A percentile compares a stretch with the other conserved stretches of the same genome.
These are phyloP conservation scores for Aulostomus chinensis DNA, from an alignment of 2,797 vertebrate species.

Conservation along the genomic window DNA sequence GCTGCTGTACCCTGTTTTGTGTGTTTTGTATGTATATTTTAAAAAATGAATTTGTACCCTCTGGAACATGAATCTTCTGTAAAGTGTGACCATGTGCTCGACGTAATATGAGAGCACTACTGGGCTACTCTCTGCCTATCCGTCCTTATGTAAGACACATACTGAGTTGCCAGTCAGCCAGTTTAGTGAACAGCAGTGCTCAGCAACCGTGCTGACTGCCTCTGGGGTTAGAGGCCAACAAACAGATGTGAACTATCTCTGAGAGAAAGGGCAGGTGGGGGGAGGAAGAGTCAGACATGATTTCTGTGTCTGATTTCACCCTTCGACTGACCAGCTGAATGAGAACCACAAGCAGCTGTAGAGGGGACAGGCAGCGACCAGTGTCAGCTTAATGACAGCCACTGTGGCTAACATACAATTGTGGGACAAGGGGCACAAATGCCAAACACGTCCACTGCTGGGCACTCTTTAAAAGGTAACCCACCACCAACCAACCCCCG, in stretches of 20 bases:
- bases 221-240: constrained; percentile 53
- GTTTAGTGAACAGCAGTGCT: constrained; percentile 68
- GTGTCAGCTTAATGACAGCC: constrained; percentile 50
- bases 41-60: no score
- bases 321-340: constrained; percentile 25
- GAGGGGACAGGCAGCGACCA: constrained; percentile 26
- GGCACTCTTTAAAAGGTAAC: constrained; percentile 74
- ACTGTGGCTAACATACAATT: constrained; percentile 75
- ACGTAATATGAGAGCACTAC: no score
- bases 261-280: constrained; percentile 42
- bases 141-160: constrained; percentile 70
- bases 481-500: constrained; percentile 46
- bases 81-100: no score
- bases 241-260: constrained; percentile 77
- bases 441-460: constrained; percentile 84
- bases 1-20: no score
- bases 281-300: constrained; percentile 51
- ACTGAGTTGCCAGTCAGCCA: constrained; percentile 70
- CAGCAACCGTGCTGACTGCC: constrained; percentile 67
- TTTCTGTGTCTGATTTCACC: constrained; percentile 63
- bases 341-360: constrained; percentile 24
- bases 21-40: no score
- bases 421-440: constrained; percentile 73
- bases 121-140: no score
- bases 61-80: no score